These are phyloP conservation scores for Tamandua tetradactyla DNA, from an alignment of 2,797 vertebrate species.

Conservation along the genomic window DNA sequence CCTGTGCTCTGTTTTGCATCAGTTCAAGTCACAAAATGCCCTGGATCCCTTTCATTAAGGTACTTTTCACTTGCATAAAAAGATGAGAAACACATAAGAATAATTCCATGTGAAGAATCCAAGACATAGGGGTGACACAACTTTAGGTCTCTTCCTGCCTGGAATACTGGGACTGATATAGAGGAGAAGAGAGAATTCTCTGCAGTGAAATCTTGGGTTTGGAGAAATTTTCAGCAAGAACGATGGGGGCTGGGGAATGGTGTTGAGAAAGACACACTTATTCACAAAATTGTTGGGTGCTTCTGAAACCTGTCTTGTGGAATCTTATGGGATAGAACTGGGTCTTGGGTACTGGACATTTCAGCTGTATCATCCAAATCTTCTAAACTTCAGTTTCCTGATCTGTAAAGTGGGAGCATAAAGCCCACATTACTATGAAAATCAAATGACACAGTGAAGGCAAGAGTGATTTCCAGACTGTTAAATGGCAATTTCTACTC, in stretches of 20 bases:
- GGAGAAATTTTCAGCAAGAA: neutral
- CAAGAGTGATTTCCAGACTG: neutral
- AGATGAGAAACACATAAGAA: neutral
- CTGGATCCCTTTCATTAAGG: neutral
- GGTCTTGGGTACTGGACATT: neutral
- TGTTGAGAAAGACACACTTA: neutral
- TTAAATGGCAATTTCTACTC: neutral
- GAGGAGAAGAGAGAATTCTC: neutral
- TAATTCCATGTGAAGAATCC: neutral
- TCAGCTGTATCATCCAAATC: fast-evolving
- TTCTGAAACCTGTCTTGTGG: fast-evolving
- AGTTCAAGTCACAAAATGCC: conserved; percentile 50
- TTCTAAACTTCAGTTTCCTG: neutral
- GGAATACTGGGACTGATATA: neutral
- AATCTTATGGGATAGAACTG: too few relatives aligned
- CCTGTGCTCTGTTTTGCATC: conserved; percentile 27
- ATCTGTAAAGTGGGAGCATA: neutral
- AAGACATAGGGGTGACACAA: neutral
- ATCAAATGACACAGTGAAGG: fast-evolving
- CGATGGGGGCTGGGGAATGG: too few relatives aligned
- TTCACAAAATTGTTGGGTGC: too few relatives aligned
- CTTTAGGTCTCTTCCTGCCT: neutral
- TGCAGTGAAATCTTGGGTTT: neutral
- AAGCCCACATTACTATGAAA: too few relatives aligned
- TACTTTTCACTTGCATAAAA: conserved; percentile 22